Conservation (phyloP, 2,888 invertebrate genomes). For the Seira ritae region DNA sequence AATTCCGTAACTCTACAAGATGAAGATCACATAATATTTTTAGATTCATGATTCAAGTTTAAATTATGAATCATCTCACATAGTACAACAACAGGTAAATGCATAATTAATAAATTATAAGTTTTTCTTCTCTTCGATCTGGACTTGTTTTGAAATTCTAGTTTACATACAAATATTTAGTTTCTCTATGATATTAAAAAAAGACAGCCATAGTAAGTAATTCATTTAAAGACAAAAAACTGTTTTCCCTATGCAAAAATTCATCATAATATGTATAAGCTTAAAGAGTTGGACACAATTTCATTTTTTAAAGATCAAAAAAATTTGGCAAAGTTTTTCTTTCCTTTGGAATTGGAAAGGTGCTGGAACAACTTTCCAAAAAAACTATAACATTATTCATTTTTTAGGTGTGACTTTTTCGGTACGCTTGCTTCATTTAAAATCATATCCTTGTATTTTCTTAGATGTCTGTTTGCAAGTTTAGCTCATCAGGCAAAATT, state of each 20-base stretch:
- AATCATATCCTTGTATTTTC: not conserved
- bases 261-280: slow-evolving; percentile 20
- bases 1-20: slow-evolving; percentile 53
- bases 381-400: too few species aligned
- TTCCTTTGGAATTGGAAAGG: slow-evolving; percentile 30
- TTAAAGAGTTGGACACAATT: slow-evolving; percentile 39
- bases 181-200: too few species aligned
- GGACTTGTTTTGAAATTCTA: not conserved
- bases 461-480: slow-evolving; percentile 22
- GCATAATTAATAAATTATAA: slow-evolving; percentile 48
- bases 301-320: slow-evolving; percentile 47
- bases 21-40: slow-evolving; percentile 49
- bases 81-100: slow-evolving; percentile 44
- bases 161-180: too few species aligned
- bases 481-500: slow-evolving; percentile 47
- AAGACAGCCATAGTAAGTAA: too few species aligned
- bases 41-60: slow-evolving; percentile 30
- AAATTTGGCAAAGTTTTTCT: slow-evolving; percentile 52
- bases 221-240: too few species aligned
- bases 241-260: too few species aligned
- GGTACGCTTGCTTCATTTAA: not conserved
- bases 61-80: slow-evolving; percentile 29
- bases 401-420: too few species aligned
- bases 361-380: not conserved
- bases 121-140: not conserved